Evolutionary conservation across 2,113 vertebrate genomes (phyloP).

Genomic region (Menidia beryllina): DNA sequence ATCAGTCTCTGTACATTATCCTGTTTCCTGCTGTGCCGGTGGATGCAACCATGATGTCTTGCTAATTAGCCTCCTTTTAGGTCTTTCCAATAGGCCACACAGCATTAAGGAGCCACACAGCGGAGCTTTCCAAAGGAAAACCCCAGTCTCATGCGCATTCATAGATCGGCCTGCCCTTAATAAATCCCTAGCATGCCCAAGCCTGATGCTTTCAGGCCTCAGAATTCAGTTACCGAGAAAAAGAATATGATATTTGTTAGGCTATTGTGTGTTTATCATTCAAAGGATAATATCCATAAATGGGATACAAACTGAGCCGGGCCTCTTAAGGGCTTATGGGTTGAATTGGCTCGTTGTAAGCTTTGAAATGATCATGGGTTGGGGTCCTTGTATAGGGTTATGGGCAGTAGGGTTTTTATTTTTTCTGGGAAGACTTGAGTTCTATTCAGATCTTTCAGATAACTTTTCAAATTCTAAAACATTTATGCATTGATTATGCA

Average conservation of each 20-base stretch:
- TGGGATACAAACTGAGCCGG: slow-evolving; percentile 65
- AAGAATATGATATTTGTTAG: slow-evolving; percentile 61
- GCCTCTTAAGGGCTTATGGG: slow-evolving; percentile 71
- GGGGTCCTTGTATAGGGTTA: slow-evolving; percentile 7
- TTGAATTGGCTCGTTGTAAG: slow-evolving; percentile 56
- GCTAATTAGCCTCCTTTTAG: slow-evolving; percentile 79
- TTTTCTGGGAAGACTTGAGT: background rate
- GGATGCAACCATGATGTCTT: slow-evolving; percentile 69
- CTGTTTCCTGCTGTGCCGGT: slow-evolving; percentile 66
- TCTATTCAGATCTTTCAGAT: background rate
- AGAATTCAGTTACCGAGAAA: slow-evolving; percentile 56
- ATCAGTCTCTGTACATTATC: slow-evolving; percentile 72
- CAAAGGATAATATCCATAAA: slow-evolving; percentile 72
- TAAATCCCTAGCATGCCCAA: slow-evolving; percentile 47
- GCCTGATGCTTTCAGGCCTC: slow-evolving; percentile 42
- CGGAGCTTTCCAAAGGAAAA: slow-evolving; percentile 68
- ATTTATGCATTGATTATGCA: slow-evolving; percentile 16
- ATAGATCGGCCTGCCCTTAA: slow-evolving; percentile 46
- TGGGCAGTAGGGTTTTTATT: slow-evolving; percentile 6
- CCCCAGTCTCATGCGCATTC: slow-evolving; percentile 63
- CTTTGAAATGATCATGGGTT: slow-evolving; percentile 34
- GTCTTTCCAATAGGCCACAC: slow-evolving; percentile 66
- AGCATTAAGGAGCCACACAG: slow-evolving; percentile 55
- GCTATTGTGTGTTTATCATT: slow-evolving; percentile 70
- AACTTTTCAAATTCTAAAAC: background rate